Evolutionary conservation across 1,140 invertebrate species (phyloP).

Genomic region (Steinernema khuongi): DNA sequence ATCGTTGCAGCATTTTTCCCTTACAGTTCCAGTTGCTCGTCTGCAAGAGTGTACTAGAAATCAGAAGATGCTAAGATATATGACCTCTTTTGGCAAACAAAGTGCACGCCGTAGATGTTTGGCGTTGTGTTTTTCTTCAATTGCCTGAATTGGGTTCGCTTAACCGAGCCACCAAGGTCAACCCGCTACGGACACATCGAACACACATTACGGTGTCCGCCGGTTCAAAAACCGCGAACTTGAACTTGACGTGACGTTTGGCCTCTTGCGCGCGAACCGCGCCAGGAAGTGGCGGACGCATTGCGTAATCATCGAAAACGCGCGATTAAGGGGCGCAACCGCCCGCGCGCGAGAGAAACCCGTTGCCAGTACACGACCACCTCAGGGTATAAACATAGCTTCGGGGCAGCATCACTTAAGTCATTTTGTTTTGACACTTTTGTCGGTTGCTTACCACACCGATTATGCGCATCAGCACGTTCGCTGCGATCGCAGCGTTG

Average conservation of each 20-base stretch:
- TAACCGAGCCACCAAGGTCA: no score
- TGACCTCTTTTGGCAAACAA: no score
- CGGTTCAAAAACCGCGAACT: background rate
- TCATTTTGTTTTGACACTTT: slow-evolving; percentile 13
- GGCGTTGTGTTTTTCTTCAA: no score
- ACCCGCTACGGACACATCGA: no score
- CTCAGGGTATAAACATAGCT: background rate
- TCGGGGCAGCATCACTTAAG: slow-evolving; percentile 5
- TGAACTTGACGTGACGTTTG: background rate
- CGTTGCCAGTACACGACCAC: slow-evolving; percentile 8
- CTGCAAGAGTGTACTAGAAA: no score
- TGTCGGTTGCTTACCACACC: background rate
- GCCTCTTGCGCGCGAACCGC: background rate
- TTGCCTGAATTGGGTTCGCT: no score
- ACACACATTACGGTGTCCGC: no score
- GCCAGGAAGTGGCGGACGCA: no score
- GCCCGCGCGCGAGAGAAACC: background rate
- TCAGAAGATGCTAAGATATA: no score
- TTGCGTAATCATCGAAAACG: slow-evolving; percentile 9
- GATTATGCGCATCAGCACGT: slow-evolving; percentile 1
- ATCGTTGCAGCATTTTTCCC: no score
- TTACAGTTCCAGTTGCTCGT: no score
- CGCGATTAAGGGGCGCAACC: background rate
- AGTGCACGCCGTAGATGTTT: no score
- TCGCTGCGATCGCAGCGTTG: background rate